Evolutionary conservation across 2,113 vertebrate genomes (phyloP), one percentile per base, ranked within the genome.

Genomic region (Indicator indicator): DNA sequence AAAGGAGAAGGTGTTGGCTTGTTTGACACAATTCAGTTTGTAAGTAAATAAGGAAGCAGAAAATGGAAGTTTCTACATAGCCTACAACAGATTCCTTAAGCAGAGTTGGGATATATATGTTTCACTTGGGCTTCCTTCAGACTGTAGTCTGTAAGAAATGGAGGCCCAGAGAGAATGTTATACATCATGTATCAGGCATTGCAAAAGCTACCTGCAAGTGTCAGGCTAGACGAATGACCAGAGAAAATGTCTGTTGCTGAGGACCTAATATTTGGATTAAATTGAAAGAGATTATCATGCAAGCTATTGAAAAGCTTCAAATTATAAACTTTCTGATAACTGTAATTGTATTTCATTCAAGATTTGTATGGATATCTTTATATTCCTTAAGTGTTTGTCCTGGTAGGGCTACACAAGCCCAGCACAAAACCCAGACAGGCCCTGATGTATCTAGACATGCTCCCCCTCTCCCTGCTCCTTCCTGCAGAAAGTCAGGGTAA

Each of bases 291-390:
- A 46, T 63, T 77, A 46, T 46, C 5, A 52, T 71, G 88, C 89
- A 91, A 93, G 21, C 17, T 60, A 32, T 10, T 60, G 69, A 54
- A 95, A 91, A 93, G 32, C 15, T 81, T 91, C 18, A 55, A 85
- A 91, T 76, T 87, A 80, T 69, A 89, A 85, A 69, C 17, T 76
- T 91, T 73, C 19, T 42, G 36, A 76, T 80, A 63, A 74, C 28
- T 70, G 11, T 24, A 82, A 85, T 80, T 86, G 52, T 75, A 75
- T 78, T 92, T 93, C 14, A 69, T 77, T 94, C 54, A 74, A 81
- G 54, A 60, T 77, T 86, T 77, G 8, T 64, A 69, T 58, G 14
- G 38, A 71, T 86, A 40, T 86, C 62, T 83, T 88, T 91, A 60
- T 83, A 93, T 91, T 93, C 76, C 30, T 83, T 74, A 52, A 11